A percentile compares a stretch with the other conserved stretches of the same genome.
Evolutionary conservation across 2,113 vertebrate species (phyloP).

Genomic region (Ursus arctos): DNA sequence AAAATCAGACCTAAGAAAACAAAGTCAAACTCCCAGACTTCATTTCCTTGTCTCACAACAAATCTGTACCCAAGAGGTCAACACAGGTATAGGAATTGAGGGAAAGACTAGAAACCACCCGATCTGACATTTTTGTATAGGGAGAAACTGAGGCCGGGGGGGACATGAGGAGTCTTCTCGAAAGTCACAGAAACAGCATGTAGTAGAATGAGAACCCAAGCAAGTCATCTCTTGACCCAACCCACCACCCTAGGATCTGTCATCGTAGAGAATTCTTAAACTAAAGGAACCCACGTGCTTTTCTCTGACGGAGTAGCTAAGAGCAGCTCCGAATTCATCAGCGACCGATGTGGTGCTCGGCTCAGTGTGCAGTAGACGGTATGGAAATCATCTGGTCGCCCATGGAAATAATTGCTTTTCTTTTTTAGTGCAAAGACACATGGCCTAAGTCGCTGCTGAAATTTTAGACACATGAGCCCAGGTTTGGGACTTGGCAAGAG

Average conservation of each 20-base stretch:
- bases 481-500: conserved; percentile 79
- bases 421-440: conserved; percentile 75
- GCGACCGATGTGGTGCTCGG: not conserved
- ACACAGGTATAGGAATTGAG: not conserved
- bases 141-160: not conserved
- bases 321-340: conserved; percentile 11
- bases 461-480: conserved; percentile 78
- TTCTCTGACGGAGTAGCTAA: not conserved
- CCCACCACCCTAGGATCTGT: not conserved
- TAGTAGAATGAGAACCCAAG: not conserved
- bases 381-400: conserved; percentile 76
- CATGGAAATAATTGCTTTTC: conserved; percentile 77
- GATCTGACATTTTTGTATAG: not conserved
- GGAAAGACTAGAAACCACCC: not conserved
- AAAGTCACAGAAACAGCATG: not conserved
- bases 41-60: conserved; percentile 42
- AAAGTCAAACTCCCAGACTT: conserved; percentile 67
- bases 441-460: conserved; percentile 79
- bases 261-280: conserved; percentile 38
- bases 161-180: not conserved
- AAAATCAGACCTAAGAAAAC: conserved; percentile 74
- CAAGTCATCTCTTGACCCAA: not conserved
- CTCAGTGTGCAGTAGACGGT: conserved; percentile 46
- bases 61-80: conserved; percentile 44
- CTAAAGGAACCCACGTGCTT: not conserved